A percentile compares a stretch with the other conserved stretches of the same genome.
Evolutionary conservation across 2,888 invertebrate genomes (phyloP).

Genomic region (Osmoderma eremita): DNA sequence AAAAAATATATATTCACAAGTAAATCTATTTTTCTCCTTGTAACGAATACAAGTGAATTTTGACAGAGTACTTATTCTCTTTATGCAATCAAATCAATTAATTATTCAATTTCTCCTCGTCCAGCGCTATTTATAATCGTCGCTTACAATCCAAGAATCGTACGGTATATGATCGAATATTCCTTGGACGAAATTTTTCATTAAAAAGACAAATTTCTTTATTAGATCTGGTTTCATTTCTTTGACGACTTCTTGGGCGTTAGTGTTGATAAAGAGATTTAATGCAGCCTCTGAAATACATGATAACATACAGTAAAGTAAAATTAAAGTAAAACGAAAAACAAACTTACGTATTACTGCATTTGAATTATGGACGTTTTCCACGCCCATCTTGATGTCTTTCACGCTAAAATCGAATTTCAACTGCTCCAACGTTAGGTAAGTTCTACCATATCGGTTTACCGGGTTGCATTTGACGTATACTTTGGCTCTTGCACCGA

Average conservation of each 20-base stretch:
- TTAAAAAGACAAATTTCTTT: conserved; percentile 78
- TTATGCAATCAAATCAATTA: too few relatives aligned
- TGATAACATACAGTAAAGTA: conserved; percentile 33
- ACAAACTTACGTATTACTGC: conserved; percentile 78
- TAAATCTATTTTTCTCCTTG: too few relatives aligned
- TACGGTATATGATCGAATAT: conserved; percentile 81
- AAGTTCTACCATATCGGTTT: conserved; percentile 71
- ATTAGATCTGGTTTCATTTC: conserved; percentile 89
- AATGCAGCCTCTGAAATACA: conserved; percentile 78
- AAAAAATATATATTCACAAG: too few relatives aligned
- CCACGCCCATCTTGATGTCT: conserved; percentile 86
- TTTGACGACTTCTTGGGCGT: conserved; percentile 83
- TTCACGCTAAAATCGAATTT: conserved; percentile 89
- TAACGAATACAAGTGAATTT: too few relatives aligned
- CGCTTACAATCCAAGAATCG: conserved; percentile 75
- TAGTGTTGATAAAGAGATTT: conserved; percentile 87
- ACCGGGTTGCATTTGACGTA: conserved; percentile 79
- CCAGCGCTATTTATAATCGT: conserved; percentile 26
- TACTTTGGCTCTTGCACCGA: conserved; percentile 84
- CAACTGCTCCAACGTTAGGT: conserved; percentile 77
- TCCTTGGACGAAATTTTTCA: conserved; percentile 79
- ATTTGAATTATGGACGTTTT: conserved; percentile 84
- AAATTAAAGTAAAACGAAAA: background rate
- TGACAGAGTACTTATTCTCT: too few relatives aligned
- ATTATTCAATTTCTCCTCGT: too few relatives aligned